Conservation (phyloP, 1,140 invertebrate genomes). For the Ostrea denselamellosa region DNA sequence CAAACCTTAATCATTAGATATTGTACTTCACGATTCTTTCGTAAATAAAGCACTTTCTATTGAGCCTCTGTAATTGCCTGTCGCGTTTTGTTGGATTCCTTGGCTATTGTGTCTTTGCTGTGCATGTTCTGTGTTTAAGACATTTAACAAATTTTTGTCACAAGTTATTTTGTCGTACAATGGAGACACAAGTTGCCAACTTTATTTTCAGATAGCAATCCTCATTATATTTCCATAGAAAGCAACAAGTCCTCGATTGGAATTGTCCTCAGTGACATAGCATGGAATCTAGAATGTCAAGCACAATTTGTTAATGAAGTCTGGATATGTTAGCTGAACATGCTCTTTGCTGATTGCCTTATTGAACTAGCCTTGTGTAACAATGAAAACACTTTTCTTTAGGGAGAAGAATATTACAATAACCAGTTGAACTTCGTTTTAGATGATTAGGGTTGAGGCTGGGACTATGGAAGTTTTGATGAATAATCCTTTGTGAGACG, state of each 20-base stretch:
- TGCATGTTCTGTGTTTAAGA: not conserved
- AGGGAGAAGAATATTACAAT: slow-evolving; percentile 11
- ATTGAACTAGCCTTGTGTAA: slow-evolving; percentile 24
- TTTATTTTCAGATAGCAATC: slow-evolving; percentile 25
- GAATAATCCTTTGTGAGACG: slow-evolving; percentile 8
- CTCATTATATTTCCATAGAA: slow-evolving; percentile 13
- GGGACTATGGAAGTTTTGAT: not conserved
- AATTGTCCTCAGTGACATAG: not conserved
- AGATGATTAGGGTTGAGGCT: not conserved
- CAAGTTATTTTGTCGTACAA: slow-evolving; percentile 2
- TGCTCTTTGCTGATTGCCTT: slow-evolving; percentile 7
- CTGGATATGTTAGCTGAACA: not conserved
- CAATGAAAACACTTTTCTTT: slow-evolving; percentile 31
- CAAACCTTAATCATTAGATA: not conserved
- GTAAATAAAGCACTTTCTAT: slow-evolving; percentile 37
- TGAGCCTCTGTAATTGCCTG: not conserved
- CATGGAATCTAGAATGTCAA: not conserved
- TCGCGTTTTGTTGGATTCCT: not conserved
- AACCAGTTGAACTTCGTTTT: not conserved
- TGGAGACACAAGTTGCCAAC: not conserved
- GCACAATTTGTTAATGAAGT: slow-evolving; percentile 21
- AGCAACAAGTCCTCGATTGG: slow-evolving; percentile 13
- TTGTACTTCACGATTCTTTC: not conserved
- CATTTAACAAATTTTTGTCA: slow-evolving; percentile 33
- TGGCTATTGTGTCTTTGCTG: not conserved